Evolutionary conservation across 2,888 invertebrate genomes (phyloP), one percentile per base, ranked within the genome.

Genomic region (Xestia xanthographa): DNA sequence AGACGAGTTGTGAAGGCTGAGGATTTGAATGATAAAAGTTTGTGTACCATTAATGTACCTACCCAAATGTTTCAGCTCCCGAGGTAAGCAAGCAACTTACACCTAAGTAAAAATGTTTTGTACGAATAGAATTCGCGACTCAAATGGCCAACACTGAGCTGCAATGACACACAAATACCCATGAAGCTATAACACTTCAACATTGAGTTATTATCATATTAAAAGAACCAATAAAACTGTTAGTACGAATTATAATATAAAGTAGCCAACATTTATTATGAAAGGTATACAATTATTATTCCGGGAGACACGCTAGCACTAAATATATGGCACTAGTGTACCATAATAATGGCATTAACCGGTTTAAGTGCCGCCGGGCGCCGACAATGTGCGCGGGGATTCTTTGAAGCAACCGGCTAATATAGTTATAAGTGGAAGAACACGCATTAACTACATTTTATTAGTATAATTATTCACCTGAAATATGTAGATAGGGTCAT

Each of bases 221-320:
- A 82, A 74, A 74, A 82, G 83, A 82, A 79, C 60, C 58, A 75
- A 79, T 77, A 75, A 78, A 78, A 72, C 66, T 56, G 60, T 78
- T 85, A 79, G 77, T 68, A 76, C 62, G 79, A 83, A 87, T 83
- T 78, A 80, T 75, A 79, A 69, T 68, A 79, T 75, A 71, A 77
- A 77, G 77, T 66, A 77, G 72, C 70, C 38, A 75, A 69, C 78
- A 73, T 83, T 87, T 79, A 83, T 78, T 80, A 79, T 82, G 79
- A 78, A 78, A 82, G 81, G 79, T 86, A 83, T 77, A 86, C 75
- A 78, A 82, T 83, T 80, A 84, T 86, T 79, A 75, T 87, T 87
- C 88, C 66, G 43, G 77, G 88, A 87, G 86, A 82, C 79, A 80
- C 71, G 80, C 83, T 72, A 70, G 70, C 60, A 80, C 75, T 79